A percentile compares a stretch with the other conserved stretches of the same genome.
Evolutionary conservation across 2,888 invertebrate genomes (phyloP).

Genomic region (Pachydiplax longipennis): DNA sequence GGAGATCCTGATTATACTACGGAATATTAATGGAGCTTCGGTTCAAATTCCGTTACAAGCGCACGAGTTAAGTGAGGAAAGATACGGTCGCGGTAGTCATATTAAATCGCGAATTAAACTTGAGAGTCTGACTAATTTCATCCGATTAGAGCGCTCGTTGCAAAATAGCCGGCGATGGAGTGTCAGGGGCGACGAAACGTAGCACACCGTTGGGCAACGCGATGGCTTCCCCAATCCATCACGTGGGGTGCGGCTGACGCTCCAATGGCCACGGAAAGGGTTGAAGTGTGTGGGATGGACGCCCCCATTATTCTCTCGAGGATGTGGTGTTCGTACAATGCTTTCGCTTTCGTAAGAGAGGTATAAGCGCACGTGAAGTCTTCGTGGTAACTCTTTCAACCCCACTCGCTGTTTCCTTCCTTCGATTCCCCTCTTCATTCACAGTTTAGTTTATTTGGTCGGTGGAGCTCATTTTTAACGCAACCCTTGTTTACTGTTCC

Average conservation of each 20-base stretch:
- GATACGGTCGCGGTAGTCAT: neutral
- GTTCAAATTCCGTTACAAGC: too few species aligned
- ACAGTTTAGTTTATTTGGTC: too few species aligned
- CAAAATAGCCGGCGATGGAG: neutral
- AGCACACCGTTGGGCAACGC: neutral
- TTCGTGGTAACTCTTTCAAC: neutral
- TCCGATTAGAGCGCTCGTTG: neutral
- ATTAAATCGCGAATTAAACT: neutral
- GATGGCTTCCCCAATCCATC: neutral
- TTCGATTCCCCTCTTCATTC: neutral
- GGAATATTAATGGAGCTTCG: too few species aligned
- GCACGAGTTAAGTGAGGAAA: neutral
- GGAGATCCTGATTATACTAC: too few species aligned
- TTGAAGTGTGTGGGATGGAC: neutral
- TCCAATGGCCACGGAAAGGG: neutral
- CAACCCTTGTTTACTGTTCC: too few species aligned
- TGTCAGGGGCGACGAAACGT: neutral
- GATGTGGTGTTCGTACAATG: neutral
- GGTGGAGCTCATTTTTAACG: too few species aligned
- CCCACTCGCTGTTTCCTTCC: neutral
- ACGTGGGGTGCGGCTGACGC: neutral
- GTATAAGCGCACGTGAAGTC: neutral
- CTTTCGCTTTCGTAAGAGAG: neutral
- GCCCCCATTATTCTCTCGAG: neutral
- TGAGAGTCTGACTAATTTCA: neutral